These are phyloP conservation scores for Polydrusus cervinus DNA, from an alignment of 2,888 invertebrate genomes.

Conservation along the genomic window DNA sequence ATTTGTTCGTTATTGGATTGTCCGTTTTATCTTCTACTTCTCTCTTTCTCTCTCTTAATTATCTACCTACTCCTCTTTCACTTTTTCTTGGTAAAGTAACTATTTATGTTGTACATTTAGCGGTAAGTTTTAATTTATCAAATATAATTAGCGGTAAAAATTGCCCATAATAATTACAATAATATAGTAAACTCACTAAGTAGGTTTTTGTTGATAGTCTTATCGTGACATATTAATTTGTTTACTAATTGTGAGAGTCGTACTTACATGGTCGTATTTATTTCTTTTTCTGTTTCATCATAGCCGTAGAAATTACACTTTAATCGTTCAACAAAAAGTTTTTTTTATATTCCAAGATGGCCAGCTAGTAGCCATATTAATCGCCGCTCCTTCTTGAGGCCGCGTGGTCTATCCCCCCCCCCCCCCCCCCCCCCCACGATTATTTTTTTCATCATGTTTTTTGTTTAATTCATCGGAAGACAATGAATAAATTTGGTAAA, in stretches of 20 bases:
- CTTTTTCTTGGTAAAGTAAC: neutral
- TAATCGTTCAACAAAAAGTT: no score
- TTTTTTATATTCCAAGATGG: no score
- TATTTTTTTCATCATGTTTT: no score
- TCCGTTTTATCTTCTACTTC: no score
- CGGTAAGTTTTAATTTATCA: neutral
- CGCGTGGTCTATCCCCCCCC: no score
- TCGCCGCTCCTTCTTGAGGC: no score
- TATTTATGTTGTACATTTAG: neutral
- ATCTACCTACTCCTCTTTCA: neutral
- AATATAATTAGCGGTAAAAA: neutral
- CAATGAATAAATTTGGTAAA: no score
- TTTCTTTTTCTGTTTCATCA: neutral
- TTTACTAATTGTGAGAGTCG: neutral
- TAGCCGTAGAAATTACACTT: neutral
- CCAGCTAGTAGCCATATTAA: no score
- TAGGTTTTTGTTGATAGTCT: constrained; percentile 1
- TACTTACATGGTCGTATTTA: neutral
- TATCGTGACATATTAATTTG: neutral
- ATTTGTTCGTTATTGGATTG: neutral
- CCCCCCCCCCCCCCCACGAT: no score
- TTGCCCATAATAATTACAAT: constrained; percentile 4
- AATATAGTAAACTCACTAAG: neutral
- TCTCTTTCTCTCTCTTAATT: neutral
- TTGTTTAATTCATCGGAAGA: no score